phyloP scores from a whole-genome alignment of 1,140 invertebrate genomes.

The Brachystomella parvula region DNA sequence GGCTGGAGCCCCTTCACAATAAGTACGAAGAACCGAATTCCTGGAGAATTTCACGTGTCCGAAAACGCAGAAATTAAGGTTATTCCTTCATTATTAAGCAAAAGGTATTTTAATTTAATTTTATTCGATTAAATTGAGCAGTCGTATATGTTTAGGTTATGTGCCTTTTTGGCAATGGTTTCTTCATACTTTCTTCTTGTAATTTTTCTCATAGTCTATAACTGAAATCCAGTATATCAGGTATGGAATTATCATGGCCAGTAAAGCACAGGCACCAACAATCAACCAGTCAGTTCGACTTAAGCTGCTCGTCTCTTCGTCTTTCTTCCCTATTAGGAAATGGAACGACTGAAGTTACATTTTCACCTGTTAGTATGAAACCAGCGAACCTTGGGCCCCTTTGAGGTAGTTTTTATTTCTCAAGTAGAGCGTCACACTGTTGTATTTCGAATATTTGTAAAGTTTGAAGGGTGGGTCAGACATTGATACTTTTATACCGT shows the following conservation, averaged over 20 bases:
- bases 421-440: background rate
- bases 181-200: background rate
- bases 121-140: background rate
- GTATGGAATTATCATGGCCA: background rate
- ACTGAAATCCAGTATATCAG: background rate
- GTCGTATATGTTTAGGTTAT: background rate
- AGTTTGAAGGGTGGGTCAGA: background rate
- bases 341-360: background rate
- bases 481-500: background rate
- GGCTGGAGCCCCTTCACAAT: slow-evolving; percentile 94
- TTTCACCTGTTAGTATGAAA: background rate
- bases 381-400: background rate
- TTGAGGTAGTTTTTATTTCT: background rate
- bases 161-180: background rate
- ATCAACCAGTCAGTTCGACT: background rate
- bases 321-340: no score
- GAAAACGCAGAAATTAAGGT: slow-evolving; percentile 74
- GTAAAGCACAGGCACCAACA: background rate
- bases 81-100: background rate
- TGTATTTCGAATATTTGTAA: background rate
- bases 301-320: no score
- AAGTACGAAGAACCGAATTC: slow-evolving; percentile 99
- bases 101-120: background rate
- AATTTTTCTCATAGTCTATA: background rate
- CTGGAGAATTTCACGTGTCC: slow-evolving; percentile 94